phyloP scores from a whole-genome alignment of 2,888 invertebrate genomes.

The Mongoloraphidia duomilia region DNA sequence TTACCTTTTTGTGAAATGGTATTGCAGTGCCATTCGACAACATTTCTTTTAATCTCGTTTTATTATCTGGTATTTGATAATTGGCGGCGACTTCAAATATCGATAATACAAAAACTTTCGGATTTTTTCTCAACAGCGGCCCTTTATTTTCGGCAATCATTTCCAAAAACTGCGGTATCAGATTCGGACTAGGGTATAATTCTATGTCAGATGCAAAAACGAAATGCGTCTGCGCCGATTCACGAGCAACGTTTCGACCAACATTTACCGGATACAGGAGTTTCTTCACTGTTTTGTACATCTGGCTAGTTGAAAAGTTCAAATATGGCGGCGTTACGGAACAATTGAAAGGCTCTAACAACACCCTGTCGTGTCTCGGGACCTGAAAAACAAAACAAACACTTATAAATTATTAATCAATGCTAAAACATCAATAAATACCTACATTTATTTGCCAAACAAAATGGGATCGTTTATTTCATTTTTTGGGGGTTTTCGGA shows the following conservation, averaged over 20 bases:
- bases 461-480: too few species aligned
- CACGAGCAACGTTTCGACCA: conserved; percentile 77
- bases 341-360: conserved; percentile 55
- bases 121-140: conserved; percentile 43
- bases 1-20: conserved; percentile 83
- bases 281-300: conserved; percentile 68
- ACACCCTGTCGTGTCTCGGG: conserved; percentile 46
- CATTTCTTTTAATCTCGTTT: conserved; percentile 41
- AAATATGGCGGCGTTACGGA: conserved; percentile 52
- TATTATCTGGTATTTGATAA: conserved; percentile 53
- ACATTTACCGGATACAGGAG: conserved; percentile 82
- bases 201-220: conserved; percentile 81
- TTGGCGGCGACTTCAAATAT: conserved; percentile 74
- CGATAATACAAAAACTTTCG: conserved; percentile 73
- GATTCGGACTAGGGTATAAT: conserved; percentile 72
- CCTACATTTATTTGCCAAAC: background rate
- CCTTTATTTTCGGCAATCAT: conserved; percentile 64
- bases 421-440: background rate
- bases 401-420: background rate
- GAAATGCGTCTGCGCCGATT: conserved; percentile 67
- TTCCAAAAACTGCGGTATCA: conserved; percentile 67
- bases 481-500: too few species aligned
- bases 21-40: conserved; percentile 52
- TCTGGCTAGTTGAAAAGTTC: conserved; percentile 45
- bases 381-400: conserved; percentile 36